A percentile compares a stretch with the other conserved stretches of the same genome.
These are phyloP conservation scores for Sinodicranocentrus sp. DNA, from an alignment of 2,888 invertebrate genomes.

Conservation along the genomic window DNA sequence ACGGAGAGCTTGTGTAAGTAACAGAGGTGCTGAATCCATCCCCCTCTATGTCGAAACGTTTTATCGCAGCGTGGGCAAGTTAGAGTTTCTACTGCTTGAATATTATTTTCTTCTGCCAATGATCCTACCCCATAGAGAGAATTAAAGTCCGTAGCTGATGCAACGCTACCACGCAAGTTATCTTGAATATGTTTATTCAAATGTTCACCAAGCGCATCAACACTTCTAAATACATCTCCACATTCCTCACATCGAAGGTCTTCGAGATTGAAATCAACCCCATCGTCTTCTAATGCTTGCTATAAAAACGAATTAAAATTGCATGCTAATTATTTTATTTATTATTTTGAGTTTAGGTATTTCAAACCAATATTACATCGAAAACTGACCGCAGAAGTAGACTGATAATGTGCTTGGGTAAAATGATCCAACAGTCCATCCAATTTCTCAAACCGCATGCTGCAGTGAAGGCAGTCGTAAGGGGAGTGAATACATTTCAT, in stretches of 20 bases:
- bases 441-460: constrained; percentile 23
- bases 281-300: no score
- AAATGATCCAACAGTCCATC: constrained; percentile 26
- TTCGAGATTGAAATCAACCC: no score
- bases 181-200: not conserved
- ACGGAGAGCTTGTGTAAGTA: not conserved
- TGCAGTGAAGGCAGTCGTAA: constrained; percentile 40
- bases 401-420: not conserved
- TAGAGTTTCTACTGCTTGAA: constrained; percentile 37
- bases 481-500: constrained; percentile 49
- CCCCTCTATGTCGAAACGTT: not conserved
- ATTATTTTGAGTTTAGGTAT: no score
- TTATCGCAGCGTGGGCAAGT: constrained; percentile 35
- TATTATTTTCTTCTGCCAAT: not conserved
- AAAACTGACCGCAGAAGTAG: constrained; percentile 9
- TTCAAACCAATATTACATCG: no score
- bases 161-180: no score
- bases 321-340: no score
- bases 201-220: not conserved
- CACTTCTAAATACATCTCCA: not conserved
- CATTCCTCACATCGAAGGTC: not conserved
- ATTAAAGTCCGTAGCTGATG: not conserved
- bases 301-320: no score
- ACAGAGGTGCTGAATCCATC: not conserved
- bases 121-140: not conserved